These are phyloP conservation scores for Heterodera carotae DNA, from an alignment of 1,140 invertebrate species.

Conservation along the genomic window DNA sequence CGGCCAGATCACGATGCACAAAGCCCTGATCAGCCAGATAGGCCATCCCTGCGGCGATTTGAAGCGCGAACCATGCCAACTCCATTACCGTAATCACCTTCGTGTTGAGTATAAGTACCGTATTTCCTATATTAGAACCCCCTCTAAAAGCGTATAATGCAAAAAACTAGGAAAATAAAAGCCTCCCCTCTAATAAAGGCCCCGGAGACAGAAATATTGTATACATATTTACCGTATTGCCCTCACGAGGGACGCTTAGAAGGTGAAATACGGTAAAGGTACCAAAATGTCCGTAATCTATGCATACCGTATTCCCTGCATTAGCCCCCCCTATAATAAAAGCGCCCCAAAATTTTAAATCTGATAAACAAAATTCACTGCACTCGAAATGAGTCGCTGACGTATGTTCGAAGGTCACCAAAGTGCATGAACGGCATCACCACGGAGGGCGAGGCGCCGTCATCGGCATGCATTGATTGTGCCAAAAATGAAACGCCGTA, in stretches of 20 bases:
- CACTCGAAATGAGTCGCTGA: constrained; percentile 58
- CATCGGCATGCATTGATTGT: constrained; percentile 1
- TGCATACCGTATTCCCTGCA: too few relatives aligned
- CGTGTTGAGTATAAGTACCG: too few relatives aligned
- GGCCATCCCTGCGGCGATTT: constrained; percentile 74
- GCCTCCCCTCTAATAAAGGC: too few relatives aligned
- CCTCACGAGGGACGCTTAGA: too few relatives aligned
- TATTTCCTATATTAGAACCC: too few relatives aligned
- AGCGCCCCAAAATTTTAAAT: too few relatives aligned
- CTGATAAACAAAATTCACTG: constrained; percentile 9
- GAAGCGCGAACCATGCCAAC: constrained; percentile 45
- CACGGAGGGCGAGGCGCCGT: constrained; percentile 61
- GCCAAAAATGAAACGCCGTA: constrained; percentile 21
- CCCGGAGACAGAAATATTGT: too few relatives aligned
- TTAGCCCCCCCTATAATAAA: too few relatives aligned
- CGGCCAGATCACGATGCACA: constrained; percentile 84
- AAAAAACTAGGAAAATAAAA: constrained; percentile 8
- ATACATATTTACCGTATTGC: too few relatives aligned
- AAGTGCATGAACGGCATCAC: constrained; percentile 60
- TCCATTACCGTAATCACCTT: constrained; percentile 45
- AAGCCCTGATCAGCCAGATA: constrained; percentile 76
- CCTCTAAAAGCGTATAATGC: constrained; percentile 4
- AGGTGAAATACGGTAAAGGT: too few relatives aligned
- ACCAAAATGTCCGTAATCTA: too few relatives aligned
- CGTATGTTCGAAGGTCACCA: constrained; percentile 59